A percentile compares a stretch with the other conserved stretches of the same genome.
Evolutionary conservation across 2,797 vertebrate genomes (phyloP).

Genomic region (Amblyopsis hoosieri): DNA sequence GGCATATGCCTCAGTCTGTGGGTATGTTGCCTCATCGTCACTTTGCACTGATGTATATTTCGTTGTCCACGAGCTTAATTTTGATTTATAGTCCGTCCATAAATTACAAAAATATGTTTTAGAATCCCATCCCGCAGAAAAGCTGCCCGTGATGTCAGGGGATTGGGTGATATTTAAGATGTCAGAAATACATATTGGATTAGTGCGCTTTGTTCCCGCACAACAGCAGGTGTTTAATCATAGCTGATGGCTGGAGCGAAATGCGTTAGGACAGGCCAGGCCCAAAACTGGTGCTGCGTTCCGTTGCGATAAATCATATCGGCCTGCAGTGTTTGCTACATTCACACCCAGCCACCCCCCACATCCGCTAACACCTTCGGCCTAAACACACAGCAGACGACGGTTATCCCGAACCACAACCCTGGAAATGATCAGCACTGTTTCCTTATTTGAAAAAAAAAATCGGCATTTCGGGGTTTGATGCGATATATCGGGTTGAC

Average conservation of each 20-base stretch:
- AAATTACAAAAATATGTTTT: conserved; percentile 99
- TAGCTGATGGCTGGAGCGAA: conserved; percentile 96
- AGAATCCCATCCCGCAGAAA: conserved; percentile 95
- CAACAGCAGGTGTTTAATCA: conserved; percentile 99
- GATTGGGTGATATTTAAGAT: conserved; percentile 99
- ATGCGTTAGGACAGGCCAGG: conserved; percentile 92
- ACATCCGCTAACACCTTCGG: conserved; percentile 6
- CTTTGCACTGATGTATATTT: conserved; percentile 96
- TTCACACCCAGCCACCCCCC: conserved; percentile 17
- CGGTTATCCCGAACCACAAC: neutral
- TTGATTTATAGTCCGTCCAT: conserved; percentile 99
- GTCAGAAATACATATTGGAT: conserved; percentile 99
- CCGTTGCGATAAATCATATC: conserved; percentile 69
- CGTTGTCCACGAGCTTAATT: conserved; percentile 96
- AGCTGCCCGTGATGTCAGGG: conserved; percentile 94
- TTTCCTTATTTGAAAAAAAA: too few species aligned
- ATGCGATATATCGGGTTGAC: too few species aligned
- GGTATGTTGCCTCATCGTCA: conserved; percentile 86
- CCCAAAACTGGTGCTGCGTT: conserved; percentile 54
- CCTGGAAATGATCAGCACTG: too few species aligned
- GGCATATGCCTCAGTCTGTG: conserved; percentile 51
- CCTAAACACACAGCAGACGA: neutral
- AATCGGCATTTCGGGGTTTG: too few species aligned
- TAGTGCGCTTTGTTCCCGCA: conserved; percentile 96
- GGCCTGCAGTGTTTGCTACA: conserved; percentile 44